A percentile compares a stretch with the other conserved stretches of the same genome.
These are phyloP conservation scores for Drosophila seclusa DNA, from an alignment of 2,888 invertebrate genomes.

Conservation along the genomic window DNA sequence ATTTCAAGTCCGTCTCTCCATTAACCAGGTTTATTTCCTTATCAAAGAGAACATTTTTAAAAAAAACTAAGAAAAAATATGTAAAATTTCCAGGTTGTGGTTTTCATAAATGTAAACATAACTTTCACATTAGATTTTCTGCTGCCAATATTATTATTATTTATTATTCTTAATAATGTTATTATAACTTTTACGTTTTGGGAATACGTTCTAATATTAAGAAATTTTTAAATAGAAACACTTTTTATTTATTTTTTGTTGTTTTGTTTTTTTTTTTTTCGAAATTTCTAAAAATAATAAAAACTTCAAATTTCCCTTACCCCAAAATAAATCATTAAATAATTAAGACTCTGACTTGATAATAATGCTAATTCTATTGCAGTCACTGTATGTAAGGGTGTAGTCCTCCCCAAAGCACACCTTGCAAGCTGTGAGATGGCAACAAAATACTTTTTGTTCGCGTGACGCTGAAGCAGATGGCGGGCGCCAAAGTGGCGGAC, in stretches of 20 bases:
- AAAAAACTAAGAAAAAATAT: neutral
- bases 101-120: no score
- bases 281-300: neutral
- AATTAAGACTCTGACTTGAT: neutral
- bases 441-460: slow-evolving; percentile 76
- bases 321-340: neutral
- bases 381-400: neutral
- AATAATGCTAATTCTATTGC: neutral
- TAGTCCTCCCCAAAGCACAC: neutral
- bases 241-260: neutral
- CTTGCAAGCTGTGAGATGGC: slow-evolving; percentile 62
- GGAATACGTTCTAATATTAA: neutral
- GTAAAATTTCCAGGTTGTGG: no score
- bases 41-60: neutral
- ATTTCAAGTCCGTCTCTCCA: no score
- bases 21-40: neutral
- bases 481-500: slow-evolving; percentile 42
- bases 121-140: neutral
- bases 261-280: neutral
- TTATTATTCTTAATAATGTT: no score
- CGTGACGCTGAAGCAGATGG: slow-evolving; percentile 50
- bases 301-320: neutral
- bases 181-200: neutral
- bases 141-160: no score
- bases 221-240: neutral